Base-by-base conservation (phyloP, 2,888 invertebrate genomes). In the Cheiracanthium punctorium region DNA sequence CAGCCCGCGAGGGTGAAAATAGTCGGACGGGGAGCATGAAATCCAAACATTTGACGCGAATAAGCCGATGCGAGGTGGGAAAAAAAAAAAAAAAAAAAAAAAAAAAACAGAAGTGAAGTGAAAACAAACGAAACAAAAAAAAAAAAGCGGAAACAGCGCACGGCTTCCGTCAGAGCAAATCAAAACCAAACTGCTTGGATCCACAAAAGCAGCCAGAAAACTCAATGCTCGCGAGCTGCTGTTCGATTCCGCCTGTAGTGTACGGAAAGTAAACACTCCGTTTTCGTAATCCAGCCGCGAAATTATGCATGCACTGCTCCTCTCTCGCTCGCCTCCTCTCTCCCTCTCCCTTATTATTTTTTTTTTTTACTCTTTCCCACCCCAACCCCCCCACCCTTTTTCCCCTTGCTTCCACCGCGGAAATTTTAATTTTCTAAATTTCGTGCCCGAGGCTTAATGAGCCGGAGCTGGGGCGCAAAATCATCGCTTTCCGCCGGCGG, bases 401-500 rank as follows among this genome's bases (percentile, higher is more conserved):
- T 58, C 24, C 17, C 17, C 24, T 58, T 24, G 24, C 20, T 2
- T 58, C 24, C 24, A 58, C 58, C 58, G 58, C 20, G 58, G 24
- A 58, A 58, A 58, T 58, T 58, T 58, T 58, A 58, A 58, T 58
- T 58, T 58, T 20, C 58, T 58, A 58, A 58, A 58, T 58, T 58
- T 24, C 20, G 24, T 58, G 58, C 58, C 58, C 58, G 58, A 20
- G 24, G 58, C 58, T 12, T 24, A 58, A 58, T 58, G 24, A 58
- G 58, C 12, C 24, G 58, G 58, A 58, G 58, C 24, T 58, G 58
- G 24, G 24, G 58, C 20, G 24, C 24, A 58, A 58, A 58, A 20
- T 58, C 58, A 58, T 58, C 58, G 58, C 24, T 58, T 58, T 58
- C 58, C 58, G 58, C 24, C 24, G 14, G 58, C 24, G 58, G 24